Conservation (phyloP, 1,140 invertebrate genomes). For the Formica exsecta region DNA sequence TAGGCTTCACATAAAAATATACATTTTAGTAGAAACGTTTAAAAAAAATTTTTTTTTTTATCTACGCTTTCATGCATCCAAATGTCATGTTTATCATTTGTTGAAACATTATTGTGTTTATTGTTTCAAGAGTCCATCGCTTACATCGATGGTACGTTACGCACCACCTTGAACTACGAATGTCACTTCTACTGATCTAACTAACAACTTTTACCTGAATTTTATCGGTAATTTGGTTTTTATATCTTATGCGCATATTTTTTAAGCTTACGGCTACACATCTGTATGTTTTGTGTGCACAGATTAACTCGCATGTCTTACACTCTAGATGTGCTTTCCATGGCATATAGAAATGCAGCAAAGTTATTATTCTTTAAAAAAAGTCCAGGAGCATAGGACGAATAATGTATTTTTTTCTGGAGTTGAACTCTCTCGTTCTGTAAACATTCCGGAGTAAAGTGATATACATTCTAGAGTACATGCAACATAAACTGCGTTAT, state of each 20-base stretch:
- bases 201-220: constrained; percentile 81
- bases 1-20: background rate
- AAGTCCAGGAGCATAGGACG: background rate
- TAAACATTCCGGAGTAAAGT: too few species aligned
- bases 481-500: background rate
- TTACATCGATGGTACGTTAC: constrained; percentile 82
- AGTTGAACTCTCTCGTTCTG: background rate
- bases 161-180: constrained; percentile 83
- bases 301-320: constrained; percentile 12
- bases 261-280: constrained; percentile 52
- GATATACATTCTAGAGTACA: too few species aligned
- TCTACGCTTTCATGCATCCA: constrained; percentile 39
- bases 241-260: constrained; percentile 47
- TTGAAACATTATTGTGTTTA: constrained; percentile 67
- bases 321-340: constrained; percentile 4
- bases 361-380: background rate
- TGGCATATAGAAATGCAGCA: constrained; percentile 18
- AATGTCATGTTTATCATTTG: constrained; percentile 35
- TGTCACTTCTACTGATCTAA: constrained; percentile 81
- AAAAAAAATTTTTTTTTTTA: background rate
- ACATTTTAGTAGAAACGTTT: constrained; percentile 13
- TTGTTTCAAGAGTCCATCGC: constrained; percentile 83
- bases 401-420: background rate
- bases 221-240: constrained; percentile 76
- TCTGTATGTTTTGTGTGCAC: constrained; percentile 12